Evolutionary conservation across 1,140 invertebrate genomes (phyloP).

Genomic region (Drosophila littoralis): DNA sequence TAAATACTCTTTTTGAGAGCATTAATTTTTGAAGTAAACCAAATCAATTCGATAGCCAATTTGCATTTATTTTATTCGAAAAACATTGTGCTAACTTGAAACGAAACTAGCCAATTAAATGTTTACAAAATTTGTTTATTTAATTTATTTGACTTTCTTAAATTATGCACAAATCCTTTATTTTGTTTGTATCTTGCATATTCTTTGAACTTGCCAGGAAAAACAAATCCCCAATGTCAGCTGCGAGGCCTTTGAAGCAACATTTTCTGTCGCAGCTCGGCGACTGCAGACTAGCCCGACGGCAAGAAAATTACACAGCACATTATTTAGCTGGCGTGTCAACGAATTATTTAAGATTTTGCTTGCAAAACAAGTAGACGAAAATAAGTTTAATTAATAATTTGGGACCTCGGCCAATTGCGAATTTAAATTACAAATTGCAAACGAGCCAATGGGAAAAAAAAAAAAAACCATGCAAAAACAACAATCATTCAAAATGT

Average conservation of each 20-base stretch:
- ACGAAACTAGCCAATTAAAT: slow-evolving; percentile 4
- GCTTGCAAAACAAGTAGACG: slow-evolving; percentile 13
- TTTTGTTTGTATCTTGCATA: background rate
- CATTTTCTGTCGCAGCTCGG: background rate
- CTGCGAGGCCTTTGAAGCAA: background rate
- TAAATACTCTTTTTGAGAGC: no score
- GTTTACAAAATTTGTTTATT: background rate
- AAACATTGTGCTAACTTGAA: background rate
- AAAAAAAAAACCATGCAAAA: slow-evolving; percentile 5
- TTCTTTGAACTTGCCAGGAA: slow-evolving; percentile 8
- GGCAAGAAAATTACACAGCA: slow-evolving; percentile 17
- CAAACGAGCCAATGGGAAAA: slow-evolving; percentile 13
- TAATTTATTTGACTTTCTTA: background rate
- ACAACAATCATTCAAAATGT: slow-evolving; percentile 23
- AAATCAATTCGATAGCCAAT: no score
- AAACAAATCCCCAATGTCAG: slow-evolving; percentile 6
- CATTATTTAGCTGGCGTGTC: slow-evolving; percentile 19
- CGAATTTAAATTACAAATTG: slow-evolving; percentile 54
- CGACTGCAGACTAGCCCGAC: background rate
- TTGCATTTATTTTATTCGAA: background rate
- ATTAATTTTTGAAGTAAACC: no score
- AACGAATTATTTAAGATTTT: slow-evolving; percentile 16
- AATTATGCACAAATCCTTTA: slow-evolving; percentile 12
- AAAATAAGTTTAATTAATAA: slow-evolving; percentile 60
- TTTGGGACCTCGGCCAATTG: slow-evolving; percentile 58